Base-by-base conservation (phyloP, 2,113 vertebrate genomes). In the Sigmodon hispidus region DNA sequence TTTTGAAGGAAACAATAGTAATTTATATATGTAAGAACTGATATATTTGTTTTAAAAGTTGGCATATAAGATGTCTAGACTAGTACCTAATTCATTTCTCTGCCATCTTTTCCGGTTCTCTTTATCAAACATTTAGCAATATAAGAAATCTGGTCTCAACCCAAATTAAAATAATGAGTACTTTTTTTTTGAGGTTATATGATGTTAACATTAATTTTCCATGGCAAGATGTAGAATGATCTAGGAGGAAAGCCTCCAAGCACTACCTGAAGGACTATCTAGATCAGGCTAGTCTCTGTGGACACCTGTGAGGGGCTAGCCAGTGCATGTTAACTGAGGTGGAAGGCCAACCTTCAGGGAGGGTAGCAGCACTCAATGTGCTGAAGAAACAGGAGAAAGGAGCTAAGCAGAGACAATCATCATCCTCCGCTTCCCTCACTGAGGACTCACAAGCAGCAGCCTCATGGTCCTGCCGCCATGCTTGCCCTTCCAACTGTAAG, bases 91-190 rank as follows among this genome's bases (percentile, higher is more conserved):
- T 50, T 48, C 65, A 80, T 15, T 76, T 85, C 69, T 61, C 22
- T 90, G 10, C 16, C 73, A n/a, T 77, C 75, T 95, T 89, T 86
- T 79, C 83, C 91, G 75, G 6, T 89, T 19, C 26, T 36, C 52
- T 94, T 85, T 88, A 94, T 72, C 87, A 83, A 94, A 92, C 43
- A 79, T 85, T 93, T 87, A 90, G 34, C 92, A 29, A 91, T 22
- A 84, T 50, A 67, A 94, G 69, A 59, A 92, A 10, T 87, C 26
- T 55, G 4, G 22, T 93, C 77, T 86, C 61, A 93, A 69, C 55
- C 2, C 95, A 7, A 96, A 96, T 34, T 83, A 95, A 96, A 95
- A 92, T 22, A 93, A 91, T 29, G 93, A 69, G 75, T 52, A 90
- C 57, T 95, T 89, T 89, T 65, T 95, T 86, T 67, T 50, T 67